A percentile compares a stretch with the other conserved stretches of the same genome.
Evolutionary conservation across 1,140 invertebrate genomes (phyloP).

Genomic region (Neodiprion fabricii): DNA sequence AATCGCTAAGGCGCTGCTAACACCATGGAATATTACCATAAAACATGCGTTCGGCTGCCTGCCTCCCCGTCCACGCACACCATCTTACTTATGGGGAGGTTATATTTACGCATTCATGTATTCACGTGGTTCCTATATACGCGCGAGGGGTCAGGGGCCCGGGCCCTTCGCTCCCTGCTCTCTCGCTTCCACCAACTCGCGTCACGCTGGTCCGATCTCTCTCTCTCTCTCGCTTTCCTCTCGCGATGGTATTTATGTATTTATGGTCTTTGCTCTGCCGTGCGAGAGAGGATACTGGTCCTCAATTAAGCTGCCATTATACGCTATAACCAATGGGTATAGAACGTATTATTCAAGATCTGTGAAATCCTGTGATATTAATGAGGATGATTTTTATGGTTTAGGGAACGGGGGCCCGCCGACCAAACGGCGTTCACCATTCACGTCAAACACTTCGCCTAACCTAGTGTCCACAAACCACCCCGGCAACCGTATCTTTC

Average conservation of each 20-base stretch:
- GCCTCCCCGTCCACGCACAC: not conserved
- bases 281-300: constrained; percentile 22
- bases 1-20: constrained; percentile 43
- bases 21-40: constrained; percentile 49
- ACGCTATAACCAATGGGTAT: constrained; percentile 30
- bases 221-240: not conserved
- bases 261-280: constrained; percentile 24
- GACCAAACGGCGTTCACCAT: constrained; percentile 22
- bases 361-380: constrained; percentile 32
- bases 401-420: not conserved
- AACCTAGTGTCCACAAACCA: too few relatives aligned
- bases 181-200: not conserved
- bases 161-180: constrained; percentile 24
- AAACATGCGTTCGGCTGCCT: constrained; percentile 42
- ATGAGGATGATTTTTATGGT: constrained; percentile 28
- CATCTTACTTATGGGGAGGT: not conserved
- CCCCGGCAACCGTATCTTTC: too few relatives aligned
- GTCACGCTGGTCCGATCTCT: not conserved
- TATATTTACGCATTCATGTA: constrained; percentile 52
- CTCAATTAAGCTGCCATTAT: constrained; percentile 35
- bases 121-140: constrained; percentile 38
- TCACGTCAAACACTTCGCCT: too few relatives aligned
- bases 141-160: constrained; percentile 19
- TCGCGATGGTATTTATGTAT: constrained; percentile 44
- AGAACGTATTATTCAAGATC: constrained; percentile 35